Percentiles rank a stretch among this genome's conserved stretches.
Evolutionary conservation across 1,140 invertebrate genomes (phyloP).

Genomic region (Nebria ingens): DNA sequence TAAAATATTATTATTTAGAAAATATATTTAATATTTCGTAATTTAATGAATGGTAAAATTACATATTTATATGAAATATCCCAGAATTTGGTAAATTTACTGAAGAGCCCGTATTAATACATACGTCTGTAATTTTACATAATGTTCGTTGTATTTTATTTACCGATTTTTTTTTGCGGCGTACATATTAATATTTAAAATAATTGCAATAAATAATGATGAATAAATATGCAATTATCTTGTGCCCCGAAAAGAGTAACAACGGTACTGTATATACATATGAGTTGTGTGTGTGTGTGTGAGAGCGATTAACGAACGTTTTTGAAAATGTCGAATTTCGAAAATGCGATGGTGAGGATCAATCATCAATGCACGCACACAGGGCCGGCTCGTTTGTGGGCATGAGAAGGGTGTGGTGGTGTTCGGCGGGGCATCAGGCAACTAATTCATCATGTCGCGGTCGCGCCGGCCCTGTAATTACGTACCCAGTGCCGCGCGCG

Average conservation of each 20-base stretch:
- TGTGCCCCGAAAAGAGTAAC: background rate
- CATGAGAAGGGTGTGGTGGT: background rate
- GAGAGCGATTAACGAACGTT: slow-evolving; percentile 2
- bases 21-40: too few species aligned
- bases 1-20: too few species aligned
- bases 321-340: slow-evolving; percentile 1
- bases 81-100: too few species aligned
- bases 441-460: slow-evolving; percentile 22
- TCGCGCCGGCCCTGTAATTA: slow-evolving; percentile 19
- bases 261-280: too few species aligned
- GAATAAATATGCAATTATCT: background rate
- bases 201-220: background rate
- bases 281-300: too few species aligned
- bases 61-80: too few species aligned
- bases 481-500: background rate
- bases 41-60: too few species aligned
- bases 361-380: background rate
- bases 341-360: slow-evolving; percentile 6
- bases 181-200: too few species aligned
- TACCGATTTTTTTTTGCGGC: too few species aligned
- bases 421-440: background rate
- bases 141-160: too few species aligned
- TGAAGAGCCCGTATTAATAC: too few species aligned
- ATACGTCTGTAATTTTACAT: too few species aligned
- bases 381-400: background rate